Percentiles rank a stretch among this genome's conserved stretches.
These are phyloP conservation scores for Hyalella azteca DNA, from an alignment of 2,888 invertebrate species.

Conservation along the genomic window DNA sequence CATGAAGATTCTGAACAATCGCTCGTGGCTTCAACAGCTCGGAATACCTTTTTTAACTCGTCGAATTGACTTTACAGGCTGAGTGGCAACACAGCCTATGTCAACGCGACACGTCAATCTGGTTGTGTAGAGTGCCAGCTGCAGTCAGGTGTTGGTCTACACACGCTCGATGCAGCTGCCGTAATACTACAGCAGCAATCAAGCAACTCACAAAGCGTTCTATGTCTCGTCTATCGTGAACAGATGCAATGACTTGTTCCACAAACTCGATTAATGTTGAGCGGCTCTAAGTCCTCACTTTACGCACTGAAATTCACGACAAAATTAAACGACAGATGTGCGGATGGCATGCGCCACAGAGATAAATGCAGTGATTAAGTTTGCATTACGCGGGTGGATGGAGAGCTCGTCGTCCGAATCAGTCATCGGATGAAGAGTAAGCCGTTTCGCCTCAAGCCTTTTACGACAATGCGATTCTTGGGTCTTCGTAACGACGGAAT, in stretches of 20 bases:
- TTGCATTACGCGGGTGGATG: too few species aligned
- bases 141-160: not conserved
- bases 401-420: too few species aligned
- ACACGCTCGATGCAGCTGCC: not conserved
- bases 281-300: conserved; percentile 18
- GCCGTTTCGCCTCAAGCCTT: too few species aligned
- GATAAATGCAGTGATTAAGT: not conserved
- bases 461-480: too few species aligned
- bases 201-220: conserved; percentile 29
- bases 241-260: conserved; percentile 28
- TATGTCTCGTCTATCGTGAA: conserved; percentile 35
- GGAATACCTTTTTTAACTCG: too few species aligned
- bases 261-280: conserved; percentile 32
- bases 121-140: not conserved
- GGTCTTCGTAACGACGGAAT: too few species aligned
- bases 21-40: too few species aligned
- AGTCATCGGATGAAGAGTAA: too few species aligned
- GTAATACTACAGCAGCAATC: conserved; percentile 30
- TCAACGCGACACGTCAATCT: not conserved
- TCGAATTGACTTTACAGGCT: too few species aligned
- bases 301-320: not conserved
- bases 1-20: too few species aligned
- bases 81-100: too few species aligned
- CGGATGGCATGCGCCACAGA: not conserved
- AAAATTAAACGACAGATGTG: not conserved